Evolutionary conservation across 2,888 invertebrate genomes (phyloP).

Genomic region (Ecdyonurus torrentis): DNA sequence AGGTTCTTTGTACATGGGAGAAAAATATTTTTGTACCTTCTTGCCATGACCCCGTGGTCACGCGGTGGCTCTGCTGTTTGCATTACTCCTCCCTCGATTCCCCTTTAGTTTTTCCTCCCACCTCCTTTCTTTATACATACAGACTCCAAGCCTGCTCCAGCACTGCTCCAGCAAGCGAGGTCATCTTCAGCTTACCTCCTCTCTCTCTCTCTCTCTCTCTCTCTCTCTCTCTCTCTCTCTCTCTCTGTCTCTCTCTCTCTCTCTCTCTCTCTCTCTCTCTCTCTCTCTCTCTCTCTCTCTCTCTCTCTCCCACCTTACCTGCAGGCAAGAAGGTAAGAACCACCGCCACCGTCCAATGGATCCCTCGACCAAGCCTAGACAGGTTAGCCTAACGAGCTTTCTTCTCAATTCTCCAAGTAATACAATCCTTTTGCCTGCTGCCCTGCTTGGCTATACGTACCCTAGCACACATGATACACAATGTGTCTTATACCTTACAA

Average conservation of each 20-base stretch:
- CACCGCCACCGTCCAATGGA: neutral
- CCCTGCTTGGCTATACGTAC: neutral
- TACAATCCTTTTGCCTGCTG: neutral
- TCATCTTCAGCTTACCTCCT: neutral
- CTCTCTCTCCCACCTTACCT: neutral
- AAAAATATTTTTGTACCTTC: no score
- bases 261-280: no score
- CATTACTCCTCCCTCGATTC: neutral
- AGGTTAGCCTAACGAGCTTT: neutral
- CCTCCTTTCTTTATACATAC: no score
- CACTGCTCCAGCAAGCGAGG: neutral
- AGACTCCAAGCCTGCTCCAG: neutral
- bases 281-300: neutral
- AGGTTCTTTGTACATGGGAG: no score
- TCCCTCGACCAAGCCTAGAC: neutral
- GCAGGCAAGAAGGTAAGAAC: neutral
- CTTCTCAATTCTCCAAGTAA: neutral
- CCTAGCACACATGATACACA: neutral
- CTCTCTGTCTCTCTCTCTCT: no score
- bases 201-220: neutral
- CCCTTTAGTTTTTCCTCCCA: neutral
- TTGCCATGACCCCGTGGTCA: neutral
- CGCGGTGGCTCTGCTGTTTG: neutral
- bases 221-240: no score
- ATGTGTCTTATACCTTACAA: neutral